These are phyloP conservation scores for Cariama cristata DNA, from an alignment of 2,113 vertebrate species.

Conservation along the genomic window DNA sequence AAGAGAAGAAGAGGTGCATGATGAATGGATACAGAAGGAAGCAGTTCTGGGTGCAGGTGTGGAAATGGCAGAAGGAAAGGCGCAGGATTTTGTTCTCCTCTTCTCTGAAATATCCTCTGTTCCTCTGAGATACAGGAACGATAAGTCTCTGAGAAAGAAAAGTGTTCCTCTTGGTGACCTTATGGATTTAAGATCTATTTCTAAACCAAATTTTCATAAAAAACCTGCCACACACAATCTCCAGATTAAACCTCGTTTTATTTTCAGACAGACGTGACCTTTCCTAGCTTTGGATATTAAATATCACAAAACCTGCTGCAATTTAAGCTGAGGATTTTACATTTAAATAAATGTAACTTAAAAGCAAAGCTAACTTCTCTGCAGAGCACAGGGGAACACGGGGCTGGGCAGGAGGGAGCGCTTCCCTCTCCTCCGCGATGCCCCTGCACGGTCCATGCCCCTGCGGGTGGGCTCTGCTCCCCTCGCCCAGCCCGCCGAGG, in stretches of 20 bases:
- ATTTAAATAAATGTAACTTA: constrained; percentile 55
- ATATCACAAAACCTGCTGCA: constrained; percentile 69
- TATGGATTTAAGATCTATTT: constrained; percentile 67
- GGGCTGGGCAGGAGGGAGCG: not conserved
- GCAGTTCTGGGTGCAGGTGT: not conserved
- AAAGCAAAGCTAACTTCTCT: not conserved
- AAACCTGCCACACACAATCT: constrained; percentile 38
- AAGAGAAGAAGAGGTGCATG: not conserved
- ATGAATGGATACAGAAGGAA: accelerated
- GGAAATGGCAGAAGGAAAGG: not conserved
- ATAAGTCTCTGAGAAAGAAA: constrained; percentile 41
- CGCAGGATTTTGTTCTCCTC: not conserved
- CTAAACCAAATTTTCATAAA: constrained; percentile 59
- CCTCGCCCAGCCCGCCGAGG: not conserved
- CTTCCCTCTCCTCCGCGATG: not conserved
- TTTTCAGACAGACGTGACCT: constrained; percentile 71
- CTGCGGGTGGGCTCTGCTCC: not conserved
- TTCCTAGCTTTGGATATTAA: constrained; percentile 74
- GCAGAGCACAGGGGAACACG: not conserved
- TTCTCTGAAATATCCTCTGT: not conserved
- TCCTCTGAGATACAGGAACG: not conserved
- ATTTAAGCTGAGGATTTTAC: constrained; percentile 64
- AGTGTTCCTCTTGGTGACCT: constrained; percentile 49
- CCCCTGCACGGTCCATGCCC: accelerated
- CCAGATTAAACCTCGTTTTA: constrained; percentile 68